Conservation (phyloP, 2,888 invertebrate species). For the Mayetiola destructor region DNA sequence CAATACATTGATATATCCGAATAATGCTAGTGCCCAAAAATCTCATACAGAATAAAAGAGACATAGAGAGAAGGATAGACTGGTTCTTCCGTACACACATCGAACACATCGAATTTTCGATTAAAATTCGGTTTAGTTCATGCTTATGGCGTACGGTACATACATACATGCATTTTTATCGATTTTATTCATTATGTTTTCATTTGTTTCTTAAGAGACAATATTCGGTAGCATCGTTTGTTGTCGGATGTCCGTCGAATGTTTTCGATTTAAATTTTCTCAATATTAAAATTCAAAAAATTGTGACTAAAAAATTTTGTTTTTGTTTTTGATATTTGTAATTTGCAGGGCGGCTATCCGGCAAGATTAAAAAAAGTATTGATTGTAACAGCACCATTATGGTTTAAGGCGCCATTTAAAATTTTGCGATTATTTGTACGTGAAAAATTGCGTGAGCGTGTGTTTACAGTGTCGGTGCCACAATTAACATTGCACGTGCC, state of each 20-base stretch:
- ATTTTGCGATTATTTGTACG: conserved; percentile 87
- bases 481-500: conserved; percentile 84
- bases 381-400: conserved; percentile 91
- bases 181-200: conserved; percentile 10
- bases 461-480: conserved; percentile 84
- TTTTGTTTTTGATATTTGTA: neutral
- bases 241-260: too few relatives aligned
- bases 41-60: too few relatives aligned
- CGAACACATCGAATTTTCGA: neutral
- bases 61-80: too few relatives aligned
- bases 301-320: neutral
- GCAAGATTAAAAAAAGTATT: conserved; percentile 93
- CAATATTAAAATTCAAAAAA: neutral
- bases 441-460: conserved; percentile 88
- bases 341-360: conserved; percentile 83
- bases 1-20: too few relatives aligned
- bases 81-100: too few relatives aligned
- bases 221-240: too few relatives aligned
- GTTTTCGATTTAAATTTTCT: neutral
- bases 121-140: too few relatives aligned
- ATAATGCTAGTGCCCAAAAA: too few relatives aligned
- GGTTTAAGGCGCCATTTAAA: conserved; percentile 97
- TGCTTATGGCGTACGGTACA: neutral
- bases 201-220: too few relatives aligned
- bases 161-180: conserved; percentile 1